These are phyloP conservation scores for Phyllopteryx taeniolatus DNA, from an alignment of 2,113 vertebrate species.

Conservation along the genomic window DNA sequence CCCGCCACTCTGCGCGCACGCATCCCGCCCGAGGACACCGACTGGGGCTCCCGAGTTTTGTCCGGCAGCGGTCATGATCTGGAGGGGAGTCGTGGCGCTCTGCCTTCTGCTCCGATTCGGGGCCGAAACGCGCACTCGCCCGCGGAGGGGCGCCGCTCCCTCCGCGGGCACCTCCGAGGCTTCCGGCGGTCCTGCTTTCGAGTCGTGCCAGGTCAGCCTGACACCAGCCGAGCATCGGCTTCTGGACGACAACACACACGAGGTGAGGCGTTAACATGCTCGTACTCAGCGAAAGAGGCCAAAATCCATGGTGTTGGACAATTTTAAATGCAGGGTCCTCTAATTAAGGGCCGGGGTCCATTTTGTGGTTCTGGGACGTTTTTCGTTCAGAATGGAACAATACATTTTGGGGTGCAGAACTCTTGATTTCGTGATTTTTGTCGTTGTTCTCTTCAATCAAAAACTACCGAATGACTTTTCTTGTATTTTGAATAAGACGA, in stretches of 20 bases:
- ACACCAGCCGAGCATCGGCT: conserved; percentile 47
- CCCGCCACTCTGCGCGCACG: neutral
- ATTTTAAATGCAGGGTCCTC: neutral
- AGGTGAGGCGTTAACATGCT: conserved; percentile 58
- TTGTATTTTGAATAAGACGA: no score
- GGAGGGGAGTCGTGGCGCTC: conserved; percentile 30
- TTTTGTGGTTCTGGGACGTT: neutral
- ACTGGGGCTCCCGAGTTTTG: conserved; percentile 2
- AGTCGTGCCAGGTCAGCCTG: conserved; percentile 56
- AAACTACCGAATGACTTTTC: no score
- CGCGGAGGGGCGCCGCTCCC: conserved; percentile 44
- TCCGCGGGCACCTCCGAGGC: conserved; percentile 8
- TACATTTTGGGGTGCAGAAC: no score
- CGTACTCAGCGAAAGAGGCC: neutral
- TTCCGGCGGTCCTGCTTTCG: conserved; percentile 45
- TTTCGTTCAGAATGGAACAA: neutral
- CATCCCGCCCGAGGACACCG: neutral
- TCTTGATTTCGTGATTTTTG: no score
- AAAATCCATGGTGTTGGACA: neutral
- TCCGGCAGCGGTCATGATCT: conserved; percentile 42
- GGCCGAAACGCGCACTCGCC: conserved; percentile 33
- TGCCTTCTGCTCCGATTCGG: conserved; percentile 41
- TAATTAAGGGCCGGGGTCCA: neutral
- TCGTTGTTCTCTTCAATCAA: no score
- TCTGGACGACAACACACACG: conserved; percentile 68